These are phyloP conservation scores for Galaxea fascicularis DNA, from an alignment of 92 coral and sea anemone genomes.

Conservation along the genomic window DNA sequence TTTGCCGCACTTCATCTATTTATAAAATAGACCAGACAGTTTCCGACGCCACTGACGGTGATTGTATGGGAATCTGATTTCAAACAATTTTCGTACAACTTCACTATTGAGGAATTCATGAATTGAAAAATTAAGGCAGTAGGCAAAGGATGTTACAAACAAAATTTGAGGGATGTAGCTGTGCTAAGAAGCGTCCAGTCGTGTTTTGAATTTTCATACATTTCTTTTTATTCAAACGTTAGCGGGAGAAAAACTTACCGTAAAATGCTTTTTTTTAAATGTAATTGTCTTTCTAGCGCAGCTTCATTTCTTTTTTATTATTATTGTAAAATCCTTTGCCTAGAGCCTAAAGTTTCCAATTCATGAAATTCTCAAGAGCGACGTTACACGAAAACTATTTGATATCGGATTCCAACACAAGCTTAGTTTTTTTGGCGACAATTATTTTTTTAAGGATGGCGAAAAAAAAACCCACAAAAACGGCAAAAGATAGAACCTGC, in stretches of 20 bases:
- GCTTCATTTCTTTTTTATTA: background rate
- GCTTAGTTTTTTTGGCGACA: slow-evolving; percentile 31
- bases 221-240: slow-evolving; percentile 11
- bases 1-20: slow-evolving; percentile 27
- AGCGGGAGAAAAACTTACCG: background rate
- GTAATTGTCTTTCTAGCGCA: background rate
- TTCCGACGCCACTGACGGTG: slow-evolving; percentile 7
- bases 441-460: slow-evolving; percentile 12
- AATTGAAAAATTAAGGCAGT: slow-evolving; percentile 18
- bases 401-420: slow-evolving; percentile 22
- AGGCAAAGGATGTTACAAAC: slow-evolving; percentile 20
- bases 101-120: slow-evolving; percentile 12
- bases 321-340: slow-evolving; percentile 17
- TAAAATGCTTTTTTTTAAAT: background rate
- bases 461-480: slow-evolving; percentile 20
- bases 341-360: background rate
- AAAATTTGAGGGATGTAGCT: slow-evolving; percentile 27
- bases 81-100: background rate
- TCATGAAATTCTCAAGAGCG: slow-evolving; percentile 21
- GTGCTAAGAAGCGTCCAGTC: slow-evolving; percentile 28
- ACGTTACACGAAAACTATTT: slow-evolving; percentile 20
- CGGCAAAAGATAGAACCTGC: slow-evolving; percentile 29
- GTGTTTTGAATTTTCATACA: slow-evolving; percentile 24
- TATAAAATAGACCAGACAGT: slow-evolving; percentile 13
- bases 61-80: background rate